Evolutionary conservation across 2,113 vertebrate species (phyloP).

Genomic region (Microcebus jonahi): DNA sequence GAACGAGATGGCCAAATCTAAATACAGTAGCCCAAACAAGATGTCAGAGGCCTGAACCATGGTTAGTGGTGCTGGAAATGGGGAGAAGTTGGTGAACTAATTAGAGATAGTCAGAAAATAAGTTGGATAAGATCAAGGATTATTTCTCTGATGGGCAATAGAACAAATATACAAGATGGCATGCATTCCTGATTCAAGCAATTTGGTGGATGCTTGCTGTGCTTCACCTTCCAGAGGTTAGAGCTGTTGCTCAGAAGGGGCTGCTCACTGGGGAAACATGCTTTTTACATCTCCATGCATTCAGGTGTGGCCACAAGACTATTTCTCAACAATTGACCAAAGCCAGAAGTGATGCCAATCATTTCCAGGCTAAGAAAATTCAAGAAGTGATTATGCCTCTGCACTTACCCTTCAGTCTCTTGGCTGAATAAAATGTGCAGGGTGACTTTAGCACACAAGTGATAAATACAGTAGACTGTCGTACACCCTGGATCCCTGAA

Average conservation of each 20-base stretch:
- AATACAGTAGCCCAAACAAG: not conserved
- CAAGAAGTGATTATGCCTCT: too few species aligned
- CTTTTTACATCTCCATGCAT: accelerated
- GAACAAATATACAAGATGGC: not conserved
- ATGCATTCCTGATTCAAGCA: not conserved
- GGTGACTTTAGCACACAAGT: not conserved
- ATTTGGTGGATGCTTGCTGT: not conserved
- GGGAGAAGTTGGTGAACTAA: not conserved
- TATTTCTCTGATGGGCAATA: not conserved
- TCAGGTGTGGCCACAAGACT: not conserved
- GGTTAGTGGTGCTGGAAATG: too few species aligned
- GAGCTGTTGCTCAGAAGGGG: not conserved
- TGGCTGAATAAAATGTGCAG: not conserved
- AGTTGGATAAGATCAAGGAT: not conserved
- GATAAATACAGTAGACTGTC: not conserved
- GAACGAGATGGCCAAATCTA: not conserved
- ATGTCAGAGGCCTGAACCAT: not conserved
- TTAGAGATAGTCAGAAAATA: not conserved
- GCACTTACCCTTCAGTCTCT: not conserved
- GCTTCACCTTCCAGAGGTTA: not conserved
- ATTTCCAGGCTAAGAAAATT: not conserved
- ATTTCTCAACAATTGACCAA: not conserved
- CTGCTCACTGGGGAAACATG: accelerated
- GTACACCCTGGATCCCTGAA: not conserved
- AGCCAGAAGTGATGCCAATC: not conserved